Percentiles rank a stretch among this genome's conserved stretches.
These are phyloP conservation scores for Trichomycterus rosablanca DNA, from an alignment of 2,113 vertebrate species.

Conservation along the genomic window DNA sequence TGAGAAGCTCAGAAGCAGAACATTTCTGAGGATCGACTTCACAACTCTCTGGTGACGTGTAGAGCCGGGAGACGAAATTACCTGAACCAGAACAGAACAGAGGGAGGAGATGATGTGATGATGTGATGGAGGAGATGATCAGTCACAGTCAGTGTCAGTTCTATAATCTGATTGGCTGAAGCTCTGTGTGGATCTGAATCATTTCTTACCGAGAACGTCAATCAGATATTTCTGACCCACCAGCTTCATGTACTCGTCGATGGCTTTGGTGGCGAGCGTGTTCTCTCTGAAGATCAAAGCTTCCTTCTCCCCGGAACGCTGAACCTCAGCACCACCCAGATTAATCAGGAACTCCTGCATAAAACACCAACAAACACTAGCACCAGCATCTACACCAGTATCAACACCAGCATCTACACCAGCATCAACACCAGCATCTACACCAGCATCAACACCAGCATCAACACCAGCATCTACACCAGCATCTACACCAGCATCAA, in stretches of 20 bases:
- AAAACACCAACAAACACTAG: neutral
- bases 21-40: conserved; percentile 88
- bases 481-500: too few relatives aligned
- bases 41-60: conserved; percentile 68
- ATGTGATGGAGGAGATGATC: neutral
- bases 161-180: too few relatives aligned
- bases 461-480: too few relatives aligned
- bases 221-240: conserved; percentile 91
- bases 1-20: conserved; percentile 62
- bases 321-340: conserved; percentile 78
- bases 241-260: conserved; percentile 96
- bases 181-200: too few relatives aligned
- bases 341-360: conserved; percentile 84
- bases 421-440: too few relatives aligned
- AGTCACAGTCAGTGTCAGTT: too few relatives aligned
- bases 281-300: conserved; percentile 91
- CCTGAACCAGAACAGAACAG: conserved; percentile 57
- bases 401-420: too few relatives aligned
- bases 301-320: conserved; percentile 81
- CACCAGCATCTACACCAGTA: neutral
- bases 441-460: too few relatives aligned
- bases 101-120: neutral
- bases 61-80: conserved; percentile 71
- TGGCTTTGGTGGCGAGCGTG: conserved; percentile 90
- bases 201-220: conserved; percentile 76